phyloP scores from a whole-genome alignment of 1,140 invertebrate species.

The Drosophila sechellia region DNA sequence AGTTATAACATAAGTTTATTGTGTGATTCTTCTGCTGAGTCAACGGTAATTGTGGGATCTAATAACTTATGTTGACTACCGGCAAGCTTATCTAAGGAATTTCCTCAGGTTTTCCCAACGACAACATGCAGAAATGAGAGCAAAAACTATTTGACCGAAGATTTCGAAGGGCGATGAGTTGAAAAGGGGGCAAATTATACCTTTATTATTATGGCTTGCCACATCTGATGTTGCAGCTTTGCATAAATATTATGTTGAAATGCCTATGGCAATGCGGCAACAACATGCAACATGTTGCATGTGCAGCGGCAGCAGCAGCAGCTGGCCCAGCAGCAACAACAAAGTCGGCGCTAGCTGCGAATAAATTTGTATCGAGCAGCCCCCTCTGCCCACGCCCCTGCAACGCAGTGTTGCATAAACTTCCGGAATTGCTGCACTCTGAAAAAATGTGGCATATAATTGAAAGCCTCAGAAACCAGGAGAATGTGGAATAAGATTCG shows the following conservation, averaged over 20 bases:
- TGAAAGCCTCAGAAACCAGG: no score
- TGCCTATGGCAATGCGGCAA: slow-evolving; percentile 43
- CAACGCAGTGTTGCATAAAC: slow-evolving; percentile 31
- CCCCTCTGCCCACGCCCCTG: slow-evolving; percentile 9
- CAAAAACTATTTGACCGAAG: slow-evolving; percentile 55
- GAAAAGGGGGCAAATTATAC: slow-evolving; percentile 34
- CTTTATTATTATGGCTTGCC: slow-evolving; percentile 58
- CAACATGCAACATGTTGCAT: slow-evolving; percentile 82
- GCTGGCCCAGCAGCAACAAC: slow-evolving; percentile 45
- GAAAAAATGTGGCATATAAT: slow-evolving; percentile 1
- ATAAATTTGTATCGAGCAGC: slow-evolving; percentile 21
- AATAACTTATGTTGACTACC: slow-evolving; percentile 25
- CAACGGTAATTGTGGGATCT: slow-evolving; percentile 61
- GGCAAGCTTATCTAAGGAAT: slow-evolving; percentile 54
- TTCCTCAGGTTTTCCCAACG: slow-evolving; percentile 60
- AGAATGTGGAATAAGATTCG: no score
- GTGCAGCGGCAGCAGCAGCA: slow-evolving; percentile 39
- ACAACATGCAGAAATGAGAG: slow-evolving; percentile 29
- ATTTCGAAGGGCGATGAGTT: slow-evolving; percentile 25
- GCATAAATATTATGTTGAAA: slow-evolving; percentile 50
- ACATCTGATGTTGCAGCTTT: slow-evolving; percentile 57
- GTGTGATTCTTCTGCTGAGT: slow-evolving; percentile 16
- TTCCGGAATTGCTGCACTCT: slow-evolving; percentile 20
- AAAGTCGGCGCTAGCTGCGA: slow-evolving; percentile 55
- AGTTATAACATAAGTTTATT: not conserved